Percentiles rank a stretch among this genome's conserved stretches.
Conservation (phyloP, 2,113 vertebrate genomes). For the Bufo gargarizans region DNA sequence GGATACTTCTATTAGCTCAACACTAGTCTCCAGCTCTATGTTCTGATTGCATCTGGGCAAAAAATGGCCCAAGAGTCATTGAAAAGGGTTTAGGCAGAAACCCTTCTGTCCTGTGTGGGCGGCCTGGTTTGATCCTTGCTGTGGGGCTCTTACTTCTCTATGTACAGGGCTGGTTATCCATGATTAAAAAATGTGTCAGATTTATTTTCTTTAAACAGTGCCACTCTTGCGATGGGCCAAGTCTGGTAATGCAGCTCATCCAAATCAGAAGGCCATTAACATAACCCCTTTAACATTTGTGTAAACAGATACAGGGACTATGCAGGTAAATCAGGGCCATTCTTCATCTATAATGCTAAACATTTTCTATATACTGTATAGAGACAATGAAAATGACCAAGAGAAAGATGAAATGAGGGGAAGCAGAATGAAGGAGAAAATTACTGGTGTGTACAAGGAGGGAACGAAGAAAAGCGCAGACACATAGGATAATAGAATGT, state of each 20-base stretch:
- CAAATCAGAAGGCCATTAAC: neutral
- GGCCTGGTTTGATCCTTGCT: no score
- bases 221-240: neutral
- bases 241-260: neutral
- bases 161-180: neutral
- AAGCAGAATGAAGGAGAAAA: neutral
- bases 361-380: neutral
- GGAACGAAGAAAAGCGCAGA: slow-evolving; percentile 8
- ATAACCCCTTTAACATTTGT: neutral
- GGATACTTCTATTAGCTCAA: no score
- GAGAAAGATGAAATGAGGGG: neutral
- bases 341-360: neutral
- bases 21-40: no score
- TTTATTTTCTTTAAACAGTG: neutral
- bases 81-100: no score
- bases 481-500: neutral
- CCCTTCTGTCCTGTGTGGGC: no score
- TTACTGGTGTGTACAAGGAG: neutral
- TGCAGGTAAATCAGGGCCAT: neutral
- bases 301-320: no score
- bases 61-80: no score
- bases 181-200: no score
- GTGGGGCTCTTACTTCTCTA: no score
- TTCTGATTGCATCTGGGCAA: no score
- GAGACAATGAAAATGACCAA: neutral